These are phyloP conservation scores for Calephelis virginiensis DNA, from an alignment of 1,140 invertebrate species.

Conservation along the genomic window DNA sequence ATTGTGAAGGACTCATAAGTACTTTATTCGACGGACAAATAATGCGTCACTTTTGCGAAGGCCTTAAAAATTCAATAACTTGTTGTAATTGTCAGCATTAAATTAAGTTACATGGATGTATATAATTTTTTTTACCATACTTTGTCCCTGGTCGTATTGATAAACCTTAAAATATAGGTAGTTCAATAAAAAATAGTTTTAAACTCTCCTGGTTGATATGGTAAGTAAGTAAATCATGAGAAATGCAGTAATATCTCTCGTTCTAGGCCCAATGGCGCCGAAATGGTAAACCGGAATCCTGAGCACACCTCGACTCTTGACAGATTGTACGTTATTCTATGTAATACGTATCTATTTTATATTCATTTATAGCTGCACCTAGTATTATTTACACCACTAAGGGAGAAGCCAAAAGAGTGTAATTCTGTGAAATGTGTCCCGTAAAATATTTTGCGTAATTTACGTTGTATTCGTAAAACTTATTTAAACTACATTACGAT, in stretches of 20 bases:
- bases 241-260: conserved; percentile 58
- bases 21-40: too few relatives aligned
- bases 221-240: conserved; percentile 21
- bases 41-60: too few relatives aligned
- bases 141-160: too few relatives aligned
- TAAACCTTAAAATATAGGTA: not conserved
- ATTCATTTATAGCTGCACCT: conserved; percentile 31
- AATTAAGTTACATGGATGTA: not conserved
- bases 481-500: too few relatives aligned
- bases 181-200: not conserved
- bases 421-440: too few relatives aligned
- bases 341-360: conserved; percentile 45
- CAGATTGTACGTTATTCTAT: conserved; percentile 72
- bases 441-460: too few relatives aligned
- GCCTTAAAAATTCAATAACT: not conserved
- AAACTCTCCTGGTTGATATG: not conserved
- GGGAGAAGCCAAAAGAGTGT: too few relatives aligned
- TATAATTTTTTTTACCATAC: too few relatives aligned
- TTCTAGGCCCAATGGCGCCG: conserved; percentile 75
- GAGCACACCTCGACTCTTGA: conserved; percentile 74
- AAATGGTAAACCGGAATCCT: conserved; percentile 73
- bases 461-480: too few relatives aligned
- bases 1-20: too few relatives aligned
- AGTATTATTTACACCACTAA: conserved; percentile 24
- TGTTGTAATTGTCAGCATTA: not conserved